Evolutionary conservation across 2,888 invertebrate genomes (phyloP).

Genomic region (Syrista parreyssii): DNA sequence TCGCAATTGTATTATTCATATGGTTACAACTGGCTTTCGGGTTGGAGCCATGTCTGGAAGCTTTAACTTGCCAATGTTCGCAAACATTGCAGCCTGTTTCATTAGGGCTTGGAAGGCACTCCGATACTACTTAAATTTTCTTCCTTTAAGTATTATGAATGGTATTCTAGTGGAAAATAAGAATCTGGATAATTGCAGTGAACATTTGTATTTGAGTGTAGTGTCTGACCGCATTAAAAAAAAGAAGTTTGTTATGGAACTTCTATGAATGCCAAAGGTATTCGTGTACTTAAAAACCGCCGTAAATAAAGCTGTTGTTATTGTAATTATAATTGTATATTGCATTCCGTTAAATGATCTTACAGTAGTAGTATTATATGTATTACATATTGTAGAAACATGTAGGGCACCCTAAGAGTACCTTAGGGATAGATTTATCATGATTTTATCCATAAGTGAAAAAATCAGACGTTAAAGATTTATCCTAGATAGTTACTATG

Average conservation of each 20-base stretch:
- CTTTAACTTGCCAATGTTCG: too few relatives aligned
- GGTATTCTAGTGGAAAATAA: not conserved
- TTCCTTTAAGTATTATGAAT: not conserved
- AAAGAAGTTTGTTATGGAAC: not conserved
- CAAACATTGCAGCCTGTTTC: too few relatives aligned
- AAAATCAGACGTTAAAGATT: not conserved
- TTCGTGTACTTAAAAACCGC: conserved; percentile 29
- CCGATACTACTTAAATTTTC: not conserved
- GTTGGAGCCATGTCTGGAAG: too few relatives aligned
- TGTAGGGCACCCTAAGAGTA: not conserved
- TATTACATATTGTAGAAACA: too few relatives aligned
- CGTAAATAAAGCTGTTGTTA: conserved; percentile 42
- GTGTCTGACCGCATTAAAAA: not conserved
- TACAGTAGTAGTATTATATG: not conserved
- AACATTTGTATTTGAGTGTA: not conserved
- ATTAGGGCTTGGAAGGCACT: too few relatives aligned
- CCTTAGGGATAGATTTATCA: not conserved
- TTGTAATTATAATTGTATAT: conserved; percentile 24
- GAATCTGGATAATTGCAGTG: not conserved
- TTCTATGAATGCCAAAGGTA: conserved; percentile 31
- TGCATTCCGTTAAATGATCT: not conserved
- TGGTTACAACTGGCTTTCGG: too few relatives aligned
- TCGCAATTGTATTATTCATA: too few relatives aligned
- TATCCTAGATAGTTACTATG: not conserved
- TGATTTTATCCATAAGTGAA: not conserved